These are phyloP conservation scores for Apogon hyalosoma DNA, from an alignment of 2,797 vertebrate species.

Conservation along the genomic window DNA sequence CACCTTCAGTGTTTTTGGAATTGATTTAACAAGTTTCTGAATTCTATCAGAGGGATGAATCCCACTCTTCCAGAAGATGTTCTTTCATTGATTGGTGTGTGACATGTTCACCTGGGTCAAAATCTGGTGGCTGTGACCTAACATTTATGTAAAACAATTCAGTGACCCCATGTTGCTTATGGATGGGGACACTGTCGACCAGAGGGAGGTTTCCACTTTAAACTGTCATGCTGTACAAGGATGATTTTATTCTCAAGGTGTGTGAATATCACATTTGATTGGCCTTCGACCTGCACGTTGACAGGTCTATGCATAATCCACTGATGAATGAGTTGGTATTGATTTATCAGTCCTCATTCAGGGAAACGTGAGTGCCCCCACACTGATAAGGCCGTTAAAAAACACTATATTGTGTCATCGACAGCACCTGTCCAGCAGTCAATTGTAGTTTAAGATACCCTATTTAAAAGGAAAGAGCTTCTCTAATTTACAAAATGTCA, in stretches of 20 bases:
- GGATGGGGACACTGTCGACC: no score
- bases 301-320: conserved; percentile 52
- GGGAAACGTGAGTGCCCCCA: conserved; percentile 26
- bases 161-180: no score
- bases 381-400: conserved; percentile 64
- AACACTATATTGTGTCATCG: conserved; percentile 52
- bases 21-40: no score
- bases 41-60: no score
- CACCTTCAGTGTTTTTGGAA: no score
- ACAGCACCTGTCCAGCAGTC: conserved; percentile 47
- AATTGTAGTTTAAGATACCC: conserved; percentile 64
- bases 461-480: conserved; percentile 59
- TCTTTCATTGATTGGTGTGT: no score
- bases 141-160: no score
- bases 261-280: conserved; percentile 39
- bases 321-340: conserved; percentile 61
- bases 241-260: conserved; percentile 10
- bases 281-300: conserved; percentile 41
- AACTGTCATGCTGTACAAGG: conserved; percentile 2
- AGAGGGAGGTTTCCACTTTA: not conserved
- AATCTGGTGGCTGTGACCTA: no score
- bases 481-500: conserved; percentile 69
- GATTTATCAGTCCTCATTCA: conserved; percentile 49
- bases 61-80: no score
- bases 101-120: no score